Conservation (phyloP, 2,113 vertebrate genomes). For the Ramphastos sulfuratus region DNA sequence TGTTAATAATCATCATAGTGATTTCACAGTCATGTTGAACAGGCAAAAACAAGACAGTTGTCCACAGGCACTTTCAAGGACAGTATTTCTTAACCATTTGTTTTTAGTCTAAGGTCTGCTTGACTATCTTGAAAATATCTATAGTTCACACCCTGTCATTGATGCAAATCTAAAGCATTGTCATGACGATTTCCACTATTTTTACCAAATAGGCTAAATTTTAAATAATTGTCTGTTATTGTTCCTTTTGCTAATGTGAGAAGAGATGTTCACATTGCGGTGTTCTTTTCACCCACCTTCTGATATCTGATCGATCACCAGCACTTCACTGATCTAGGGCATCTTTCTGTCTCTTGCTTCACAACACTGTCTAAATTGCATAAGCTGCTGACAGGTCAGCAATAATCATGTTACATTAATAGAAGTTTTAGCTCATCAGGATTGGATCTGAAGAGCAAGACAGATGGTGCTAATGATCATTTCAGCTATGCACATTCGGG, state of each 20-base stretch:
- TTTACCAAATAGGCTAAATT: neutral
- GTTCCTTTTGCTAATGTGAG: neutral
- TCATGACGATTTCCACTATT: neutral
- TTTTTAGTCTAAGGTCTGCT: neutral
- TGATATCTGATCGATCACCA: neutral
- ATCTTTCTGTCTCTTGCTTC: neutral
- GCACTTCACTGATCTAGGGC: neutral
- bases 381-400: neutral
- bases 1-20: neutral
- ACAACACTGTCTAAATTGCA: neutral
- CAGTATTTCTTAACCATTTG: neutral
- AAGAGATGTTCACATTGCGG: neutral
- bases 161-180: neutral
- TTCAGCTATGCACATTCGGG: neutral
- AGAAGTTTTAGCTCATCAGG: neutral
- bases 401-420: accelerated
- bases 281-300: neutral
- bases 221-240: neutral
- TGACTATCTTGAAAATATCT: neutral
- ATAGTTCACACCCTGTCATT: neutral
- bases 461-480: neutral
- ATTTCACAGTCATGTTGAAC: neutral
- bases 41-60: neutral
- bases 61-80: neutral
- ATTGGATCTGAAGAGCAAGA: neutral